Base-by-base conservation (phyloP, 2,113 vertebrate species). In the Bubo blakistoni region DNA sequence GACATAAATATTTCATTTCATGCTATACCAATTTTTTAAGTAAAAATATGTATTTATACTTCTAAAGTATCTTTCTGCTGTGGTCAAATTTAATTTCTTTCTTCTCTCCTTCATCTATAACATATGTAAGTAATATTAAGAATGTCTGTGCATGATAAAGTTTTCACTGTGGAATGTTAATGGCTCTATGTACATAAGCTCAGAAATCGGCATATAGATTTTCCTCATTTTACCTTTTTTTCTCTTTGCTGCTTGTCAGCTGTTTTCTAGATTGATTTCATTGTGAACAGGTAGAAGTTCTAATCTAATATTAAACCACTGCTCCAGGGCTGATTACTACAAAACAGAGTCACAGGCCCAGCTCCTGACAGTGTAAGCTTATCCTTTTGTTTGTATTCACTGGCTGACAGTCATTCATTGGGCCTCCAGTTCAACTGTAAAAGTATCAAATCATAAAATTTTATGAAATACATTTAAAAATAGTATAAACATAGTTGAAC, bases 1-100 rank as follows among this genome's bases (percentile, higher is more conserved):
- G 46, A 51, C 46, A 79, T 44, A 89, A 95, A 74, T 89, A 89
- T 81, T 94, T 88, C 8, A 87, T 81, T 96, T 88, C 25, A 62
- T 42, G 73, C 63, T 72, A 55, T 61, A 94, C 25, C 24, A 72
- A 95, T 79, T 63, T 66, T 91, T 76, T 65, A 82, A 85, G 7
- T 36, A 36, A 32, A 84, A 46, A 79, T 72, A 44, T 69, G 11
- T 86, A 47, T 87, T 81, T 91, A 74, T 65, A 25, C 26, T 67
- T 78, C 59, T 91, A 78, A 74, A 93, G 61, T 88, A n/a, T 88
- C 49, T 20, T 80, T 84, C 36, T 90, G 19, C 49, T 86, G 10
- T 59, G 59, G 42, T 81, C 70, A 85, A 77, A 89, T 96, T 93
- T 80, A 92, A 86, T 93, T 90, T 86, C 34, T 94, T 86, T 71